Conservation (phyloP, 2,797 vertebrate species). For the Pelobates cultripes region DNA sequence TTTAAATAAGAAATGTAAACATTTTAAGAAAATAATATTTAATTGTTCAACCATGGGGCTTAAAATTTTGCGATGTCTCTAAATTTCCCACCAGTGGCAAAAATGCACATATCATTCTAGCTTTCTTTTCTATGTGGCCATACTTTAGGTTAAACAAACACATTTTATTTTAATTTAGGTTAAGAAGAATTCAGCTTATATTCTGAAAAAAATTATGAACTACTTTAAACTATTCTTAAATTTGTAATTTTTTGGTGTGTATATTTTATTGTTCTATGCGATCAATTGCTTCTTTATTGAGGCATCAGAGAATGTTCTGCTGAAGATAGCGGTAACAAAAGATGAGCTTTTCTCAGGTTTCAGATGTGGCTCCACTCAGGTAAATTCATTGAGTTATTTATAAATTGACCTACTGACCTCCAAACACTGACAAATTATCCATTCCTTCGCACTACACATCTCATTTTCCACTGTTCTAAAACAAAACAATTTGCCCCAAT, state of each 20-base stretch:
- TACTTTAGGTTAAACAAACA: too few relatives aligned
- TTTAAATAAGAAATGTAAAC: too few relatives aligned
- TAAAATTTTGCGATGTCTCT: too few relatives aligned
- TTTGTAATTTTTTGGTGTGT: neutral
- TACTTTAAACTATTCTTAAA: too few relatives aligned
- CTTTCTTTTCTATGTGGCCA: too few relatives aligned
- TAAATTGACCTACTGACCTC: slow-evolving; percentile 83
- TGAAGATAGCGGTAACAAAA: slow-evolving; percentile 69
- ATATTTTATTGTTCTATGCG: slow-evolving; percentile 51
- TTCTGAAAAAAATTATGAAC: too few relatives aligned
- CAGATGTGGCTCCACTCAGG: slow-evolving; percentile 80
- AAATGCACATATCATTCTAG: too few relatives aligned
- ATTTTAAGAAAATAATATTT: too few relatives aligned
- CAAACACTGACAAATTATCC: slow-evolving; percentile 91
- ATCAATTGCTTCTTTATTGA: slow-evolving; percentile 57
- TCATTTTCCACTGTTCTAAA: slow-evolving; percentile 59
- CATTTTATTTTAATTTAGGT: too few relatives aligned
- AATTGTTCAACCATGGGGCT: too few relatives aligned
- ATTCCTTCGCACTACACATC: slow-evolving; percentile 58
- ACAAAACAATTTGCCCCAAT: slow-evolving; percentile 62
- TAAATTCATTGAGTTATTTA: slow-evolving; percentile 84
- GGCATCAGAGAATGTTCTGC: slow-evolving; percentile 50
- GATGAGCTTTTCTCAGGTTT: slow-evolving; percentile 73
- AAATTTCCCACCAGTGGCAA: too few relatives aligned
- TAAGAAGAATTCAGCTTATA: too few relatives aligned